Base-by-base conservation (phyloP, 2,113 vertebrate genomes). In the Heloderma charlesbogerti region DNA sequence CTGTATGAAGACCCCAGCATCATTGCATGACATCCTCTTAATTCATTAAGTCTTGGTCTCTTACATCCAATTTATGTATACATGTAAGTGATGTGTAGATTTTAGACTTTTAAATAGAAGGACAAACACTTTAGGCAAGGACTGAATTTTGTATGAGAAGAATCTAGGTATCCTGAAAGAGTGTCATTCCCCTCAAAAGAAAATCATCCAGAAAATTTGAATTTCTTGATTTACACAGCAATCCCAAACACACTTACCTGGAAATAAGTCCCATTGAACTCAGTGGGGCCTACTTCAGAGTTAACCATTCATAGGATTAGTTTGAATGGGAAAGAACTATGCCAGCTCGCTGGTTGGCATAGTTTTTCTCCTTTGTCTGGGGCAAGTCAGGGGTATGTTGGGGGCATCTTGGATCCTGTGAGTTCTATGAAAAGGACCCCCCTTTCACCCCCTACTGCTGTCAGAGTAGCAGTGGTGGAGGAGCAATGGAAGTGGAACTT, bases 91-190 rank as follows among this genome's bases (percentile, higher is more conserved):
- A 40, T 84, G 25, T 3, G 6, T 12, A 66, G 13, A 6, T 66
- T 34, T 66, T 71, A 87, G 74, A 29, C n/a, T 40, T 87, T 77
- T 87, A 27, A 57, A 72, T 16, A 31, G n/a, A 57, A 57, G 60
- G n/a, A 40, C 60, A n/a, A 37, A 63, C 6, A 13, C 66, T 31
- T 77, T 16, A 74, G 37, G 37, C 22, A 57, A 77, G 15, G 29
- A 86, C 5, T 74, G 34, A 86, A 86, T 86, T 74, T 37, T 72
- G 84, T 86, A 45, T 37, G 69, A 37, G 54, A 71, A 86, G 71
- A 72, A 27, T 72, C 31, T 86, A 54, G 48, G n/a, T 15, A 9
- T 29, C 37, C 43, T 48, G 37, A 48, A 45, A 48, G 48, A 45
- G 57, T 40, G 72, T 57, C 43, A 63, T 6, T 3, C 31, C 3